Percentiles rank a stretch among this genome's conserved stretches.
These are phyloP conservation scores for Idris sp. DNA, from an alignment of 1,140 invertebrate species.

Conservation along the genomic window DNA sequence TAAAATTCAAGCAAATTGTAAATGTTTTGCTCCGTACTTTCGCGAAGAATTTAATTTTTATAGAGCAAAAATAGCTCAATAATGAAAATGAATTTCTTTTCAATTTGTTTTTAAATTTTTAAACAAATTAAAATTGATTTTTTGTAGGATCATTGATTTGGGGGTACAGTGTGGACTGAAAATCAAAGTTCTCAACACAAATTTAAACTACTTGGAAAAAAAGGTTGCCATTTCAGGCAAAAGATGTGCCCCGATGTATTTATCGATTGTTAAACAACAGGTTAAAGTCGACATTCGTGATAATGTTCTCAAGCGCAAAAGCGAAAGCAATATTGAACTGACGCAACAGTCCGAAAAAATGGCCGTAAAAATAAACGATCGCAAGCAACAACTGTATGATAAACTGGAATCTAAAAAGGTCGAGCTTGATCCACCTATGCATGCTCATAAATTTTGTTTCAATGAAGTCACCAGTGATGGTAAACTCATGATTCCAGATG, in stretches of 20 bases:
- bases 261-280: neutral
- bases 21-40: too few species aligned
- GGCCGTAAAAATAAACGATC: conserved; percentile 59
- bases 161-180: conserved; percentile 63
- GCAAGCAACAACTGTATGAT: conserved; percentile 60
- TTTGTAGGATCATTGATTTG: conserved; percentile 63
- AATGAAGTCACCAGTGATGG: conserved; percentile 64
- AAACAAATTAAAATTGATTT: conserved; percentile 19
- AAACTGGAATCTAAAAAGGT: conserved; percentile 17
- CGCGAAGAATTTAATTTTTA: too few species aligned
- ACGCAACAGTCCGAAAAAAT: too few species aligned
- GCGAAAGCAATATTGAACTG: too few species aligned
- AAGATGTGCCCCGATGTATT: too few species aligned
- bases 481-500: conserved; percentile 60
- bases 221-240: conserved; percentile 62
- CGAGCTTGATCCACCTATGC: neutral
- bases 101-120: conserved; percentile 2
- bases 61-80: too few species aligned
- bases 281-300: conserved; percentile 34
- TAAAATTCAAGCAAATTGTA: too few species aligned
- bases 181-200: conserved; percentile 62
- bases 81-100: neutral
- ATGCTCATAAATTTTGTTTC: conserved; percentile 65
- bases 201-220: conserved; percentile 70
- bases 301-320: conserved; percentile 20